Percentiles rank a stretch among this genome's conserved stretches.
Conservation (phyloP, 2,797 vertebrate species). For the Anolis apletophallus region DNA sequence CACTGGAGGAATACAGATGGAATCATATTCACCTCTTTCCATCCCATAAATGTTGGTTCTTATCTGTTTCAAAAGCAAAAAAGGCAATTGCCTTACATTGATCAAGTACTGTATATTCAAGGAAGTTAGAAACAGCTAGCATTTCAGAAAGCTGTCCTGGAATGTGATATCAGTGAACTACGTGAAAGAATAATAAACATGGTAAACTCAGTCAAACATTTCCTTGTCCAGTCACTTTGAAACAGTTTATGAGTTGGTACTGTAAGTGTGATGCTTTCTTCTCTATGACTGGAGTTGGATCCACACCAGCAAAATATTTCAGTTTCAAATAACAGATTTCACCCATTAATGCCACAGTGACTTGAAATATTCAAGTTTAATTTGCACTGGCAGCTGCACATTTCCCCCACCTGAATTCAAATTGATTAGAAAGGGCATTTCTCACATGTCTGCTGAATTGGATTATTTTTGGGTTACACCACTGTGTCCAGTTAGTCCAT, state of each 20-base stretch:
- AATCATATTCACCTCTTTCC: constrained; percentile 25
- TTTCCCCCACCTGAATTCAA: too few relatives aligned
- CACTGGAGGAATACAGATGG: constrained; percentile 21
- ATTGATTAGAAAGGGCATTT: too few relatives aligned
- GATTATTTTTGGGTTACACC: too few relatives aligned
- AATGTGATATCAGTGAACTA: not conserved
- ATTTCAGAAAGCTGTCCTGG: constrained; percentile 16
- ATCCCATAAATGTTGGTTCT: constrained; percentile 20
- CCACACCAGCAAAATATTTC: too few relatives aligned
- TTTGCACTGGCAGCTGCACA: too few relatives aligned
- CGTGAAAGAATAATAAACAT: not conserved
- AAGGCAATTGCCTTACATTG: not conserved
- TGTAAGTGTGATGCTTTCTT: not conserved
- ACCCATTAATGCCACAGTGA: too few relatives aligned
- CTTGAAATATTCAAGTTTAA: too few relatives aligned
- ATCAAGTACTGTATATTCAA: not conserved
- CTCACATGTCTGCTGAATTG: too few relatives aligned
- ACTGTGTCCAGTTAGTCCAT: too few relatives aligned
- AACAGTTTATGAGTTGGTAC: not conserved
- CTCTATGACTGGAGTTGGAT: too few relatives aligned
- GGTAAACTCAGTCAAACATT: constrained; percentile 8
- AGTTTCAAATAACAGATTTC: too few relatives aligned
- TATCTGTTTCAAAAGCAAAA: not conserved
- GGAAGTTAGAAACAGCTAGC: not conserved
- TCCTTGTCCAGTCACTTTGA: not conserved